Evolutionary conservation across 1,140 invertebrate genomes (phyloP).

Genomic region (Steinernema khuongi): DNA sequence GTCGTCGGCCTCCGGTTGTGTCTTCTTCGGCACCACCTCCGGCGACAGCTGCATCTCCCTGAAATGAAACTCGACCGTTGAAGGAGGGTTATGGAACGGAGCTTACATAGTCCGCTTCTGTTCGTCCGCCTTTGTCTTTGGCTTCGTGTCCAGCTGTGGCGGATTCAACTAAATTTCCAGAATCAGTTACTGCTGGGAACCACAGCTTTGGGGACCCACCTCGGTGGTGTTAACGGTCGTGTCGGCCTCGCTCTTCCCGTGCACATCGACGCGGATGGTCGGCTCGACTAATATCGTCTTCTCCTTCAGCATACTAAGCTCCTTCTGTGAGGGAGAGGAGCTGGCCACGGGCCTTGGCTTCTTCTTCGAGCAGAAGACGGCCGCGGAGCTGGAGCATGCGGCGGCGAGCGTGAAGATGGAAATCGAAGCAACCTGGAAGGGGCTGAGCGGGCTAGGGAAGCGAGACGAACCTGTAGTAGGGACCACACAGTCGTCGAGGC

Average conservation of each 20-base stretch:
- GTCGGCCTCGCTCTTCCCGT: slow-evolving; percentile 9
- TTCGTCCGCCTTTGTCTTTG: not conserved
- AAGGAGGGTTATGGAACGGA: not conserved
- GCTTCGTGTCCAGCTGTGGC: too few species aligned
- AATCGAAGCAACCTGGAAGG: too few species aligned
- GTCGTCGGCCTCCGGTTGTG: not conserved
- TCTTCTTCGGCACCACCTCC: not conserved
- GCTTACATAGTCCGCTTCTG: not conserved
- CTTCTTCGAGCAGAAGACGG: too few species aligned
- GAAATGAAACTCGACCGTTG: not conserved
- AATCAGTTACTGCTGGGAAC: too few species aligned
- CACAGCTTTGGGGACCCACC: not conserved
- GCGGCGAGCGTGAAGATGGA: too few species aligned
- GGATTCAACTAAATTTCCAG: not conserved
- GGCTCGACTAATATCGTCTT: not conserved
- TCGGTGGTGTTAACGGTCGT: not conserved
- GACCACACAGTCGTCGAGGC: too few species aligned
- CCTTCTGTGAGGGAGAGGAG: too few species aligned
- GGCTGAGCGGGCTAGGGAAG: too few species aligned
- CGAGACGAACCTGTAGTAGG: too few species aligned
- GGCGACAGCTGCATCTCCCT: not conserved
- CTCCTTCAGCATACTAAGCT: too few species aligned
- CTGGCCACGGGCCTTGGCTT: too few species aligned
- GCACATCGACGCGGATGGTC: not conserved
- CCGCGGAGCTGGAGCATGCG: too few species aligned